Conservation (phyloP, 2,113 vertebrate species). For the Lethenteron reissneri region DNA sequence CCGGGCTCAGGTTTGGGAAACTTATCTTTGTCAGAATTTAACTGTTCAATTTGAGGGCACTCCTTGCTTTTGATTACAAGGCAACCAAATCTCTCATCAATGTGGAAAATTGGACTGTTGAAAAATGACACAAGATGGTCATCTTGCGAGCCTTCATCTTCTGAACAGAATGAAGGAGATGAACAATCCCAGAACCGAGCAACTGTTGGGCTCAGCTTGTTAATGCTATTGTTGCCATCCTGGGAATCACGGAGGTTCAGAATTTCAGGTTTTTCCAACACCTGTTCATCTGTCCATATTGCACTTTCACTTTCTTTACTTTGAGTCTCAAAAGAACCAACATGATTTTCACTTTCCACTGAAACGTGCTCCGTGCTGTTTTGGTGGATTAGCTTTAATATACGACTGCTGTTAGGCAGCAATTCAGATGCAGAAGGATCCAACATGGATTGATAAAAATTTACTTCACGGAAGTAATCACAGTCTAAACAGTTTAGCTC, state of each 20-base stretch:
- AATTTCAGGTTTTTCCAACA: background rate
- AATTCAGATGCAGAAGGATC: constrained; percentile 99
- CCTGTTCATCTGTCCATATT: constrained; percentile 66
- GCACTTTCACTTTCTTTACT: constrained; percentile 87
- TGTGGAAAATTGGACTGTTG: constrained; percentile 4
- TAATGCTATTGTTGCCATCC: background rate
- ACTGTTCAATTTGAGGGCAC: background rate
- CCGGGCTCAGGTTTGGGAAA: background rate
- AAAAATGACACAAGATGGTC: background rate
- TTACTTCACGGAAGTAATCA: constrained; percentile 96
- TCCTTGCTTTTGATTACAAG: constrained; percentile 2
- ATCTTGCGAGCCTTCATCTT: constrained; percentile 3
- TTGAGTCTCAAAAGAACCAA: constrained; percentile 49
- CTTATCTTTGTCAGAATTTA: background rate
- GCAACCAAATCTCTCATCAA: constrained; percentile 5
- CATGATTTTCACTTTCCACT: constrained; percentile 63
- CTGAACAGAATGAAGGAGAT: constrained; percentile 3
- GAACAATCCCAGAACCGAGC: background rate
- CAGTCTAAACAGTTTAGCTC: background rate
- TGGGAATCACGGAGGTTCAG: background rate
- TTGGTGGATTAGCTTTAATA: constrained; percentile 96
- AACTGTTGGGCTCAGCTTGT: background rate
- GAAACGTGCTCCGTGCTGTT: constrained; percentile 78
- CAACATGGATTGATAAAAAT: constrained; percentile 99
- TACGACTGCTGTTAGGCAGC: constrained; percentile 83